Percentiles rank a stretch among this genome's conserved stretches.
Evolutionary conservation across 2,113 vertebrate species (phyloP).

Genomic region (Hippocampus mohnikei): DNA sequence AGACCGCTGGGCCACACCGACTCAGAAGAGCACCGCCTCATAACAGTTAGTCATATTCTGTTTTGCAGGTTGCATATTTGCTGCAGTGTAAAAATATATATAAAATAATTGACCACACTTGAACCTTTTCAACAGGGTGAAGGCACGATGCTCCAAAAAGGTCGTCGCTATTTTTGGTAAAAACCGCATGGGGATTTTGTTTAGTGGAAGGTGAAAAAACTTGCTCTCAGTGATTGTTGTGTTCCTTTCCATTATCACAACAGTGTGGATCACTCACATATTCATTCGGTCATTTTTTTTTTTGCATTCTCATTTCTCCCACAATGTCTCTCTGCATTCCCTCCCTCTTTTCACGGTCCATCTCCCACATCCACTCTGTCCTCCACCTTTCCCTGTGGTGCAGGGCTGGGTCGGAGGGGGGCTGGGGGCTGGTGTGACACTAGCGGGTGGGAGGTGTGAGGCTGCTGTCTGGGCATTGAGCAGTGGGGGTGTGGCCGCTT

Average conservation of each 20-base stretch:
- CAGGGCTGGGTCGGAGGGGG: conserved; percentile 49
- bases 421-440: conserved; percentile 3
- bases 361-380: conserved; percentile 50
- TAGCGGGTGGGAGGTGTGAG: conserved; percentile 50
- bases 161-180: conserved; percentile 9
- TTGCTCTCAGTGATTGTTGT: conserved; percentile 3
- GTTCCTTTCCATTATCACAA: conserved; percentile 3
- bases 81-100: conserved; percentile 32
- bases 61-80: conserved; percentile 26
- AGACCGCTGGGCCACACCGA: conserved; percentile 45
- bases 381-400: conserved; percentile 47
- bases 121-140: conserved; percentile 21
- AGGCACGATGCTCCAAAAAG: conserved; percentile 6
- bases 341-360: conserved; percentile 43
- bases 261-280: conserved; percentile 17
- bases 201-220: background rate
- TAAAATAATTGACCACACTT: conserved; percentile 32
- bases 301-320: conserved; percentile 23
- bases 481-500: conserved; percentile 73
- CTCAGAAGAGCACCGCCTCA: conserved; percentile 38
- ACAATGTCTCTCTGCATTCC: conserved; percentile 14
- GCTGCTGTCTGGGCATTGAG: conserved; percentile 72
- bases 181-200: background rate
- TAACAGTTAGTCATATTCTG: conserved; percentile 26
- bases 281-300: conserved; percentile 40